phyloP scores from a whole-genome alignment of 2,888 invertebrate genomes.

The Diploptera punctata region DNA sequence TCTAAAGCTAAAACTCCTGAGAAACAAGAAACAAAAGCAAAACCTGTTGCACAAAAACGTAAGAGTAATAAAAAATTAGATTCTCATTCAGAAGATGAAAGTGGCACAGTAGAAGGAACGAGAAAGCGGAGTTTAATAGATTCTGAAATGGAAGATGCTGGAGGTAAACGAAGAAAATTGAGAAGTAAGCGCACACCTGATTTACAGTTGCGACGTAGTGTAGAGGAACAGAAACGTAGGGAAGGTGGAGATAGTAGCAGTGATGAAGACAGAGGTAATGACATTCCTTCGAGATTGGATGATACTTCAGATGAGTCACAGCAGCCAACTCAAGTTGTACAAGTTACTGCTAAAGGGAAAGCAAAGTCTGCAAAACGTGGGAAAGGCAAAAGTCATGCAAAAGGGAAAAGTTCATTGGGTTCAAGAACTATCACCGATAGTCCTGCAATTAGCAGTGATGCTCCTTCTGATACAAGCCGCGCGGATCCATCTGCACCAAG shows the following conservation, averaged over 20 bases:
- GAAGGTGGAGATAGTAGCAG: slow-evolving; percentile 37
- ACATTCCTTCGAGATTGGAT: neutral
- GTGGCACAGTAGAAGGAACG: neutral
- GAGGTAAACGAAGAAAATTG: slow-evolving; percentile 51
- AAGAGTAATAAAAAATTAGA: slow-evolving; percentile 15
- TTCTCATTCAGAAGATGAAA: slow-evolving; percentile 30
- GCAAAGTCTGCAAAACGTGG: slow-evolving; percentile 20
- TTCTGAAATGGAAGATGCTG: slow-evolving; percentile 45
- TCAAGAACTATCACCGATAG: slow-evolving; percentile 26
- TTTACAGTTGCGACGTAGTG: slow-evolving; percentile 50
- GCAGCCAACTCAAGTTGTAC: neutral
- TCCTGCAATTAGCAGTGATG: slow-evolving; percentile 38
- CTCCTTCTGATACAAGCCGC: slow-evolving; percentile 22
- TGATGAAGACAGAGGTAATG: slow-evolving; percentile 27
- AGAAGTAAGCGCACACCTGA: slow-evolving; percentile 46
- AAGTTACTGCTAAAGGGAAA: slow-evolving; percentile 19
- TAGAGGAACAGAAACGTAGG: slow-evolving; percentile 50
- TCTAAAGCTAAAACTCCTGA: neutral
- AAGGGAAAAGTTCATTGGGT: neutral
- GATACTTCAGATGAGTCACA: slow-evolving; percentile 30
- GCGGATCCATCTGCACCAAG: neutral
- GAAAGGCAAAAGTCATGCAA: slow-evolving; percentile 27
- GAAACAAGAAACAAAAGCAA: neutral
- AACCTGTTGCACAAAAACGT: slow-evolving; percentile 34
- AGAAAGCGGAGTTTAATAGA: slow-evolving; percentile 27